These are phyloP conservation scores for Neopelma chrysocephalum DNA, from an alignment of 2,797 vertebrate species.

Conservation along the genomic window DNA sequence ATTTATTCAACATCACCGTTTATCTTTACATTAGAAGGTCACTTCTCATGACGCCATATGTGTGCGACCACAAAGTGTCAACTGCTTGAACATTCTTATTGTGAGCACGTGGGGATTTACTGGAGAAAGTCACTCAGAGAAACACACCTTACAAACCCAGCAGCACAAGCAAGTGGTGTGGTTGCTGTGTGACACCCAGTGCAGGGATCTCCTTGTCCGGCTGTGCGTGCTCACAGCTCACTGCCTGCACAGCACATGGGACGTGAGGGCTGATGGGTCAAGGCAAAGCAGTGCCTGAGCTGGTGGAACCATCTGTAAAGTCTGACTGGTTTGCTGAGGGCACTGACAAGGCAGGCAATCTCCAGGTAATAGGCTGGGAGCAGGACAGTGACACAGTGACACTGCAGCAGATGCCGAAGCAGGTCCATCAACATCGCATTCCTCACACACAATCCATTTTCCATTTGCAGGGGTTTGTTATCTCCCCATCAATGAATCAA, in stretches of 20 bases:
- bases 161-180: not conserved
- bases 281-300: not conserved
- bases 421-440: not conserved
- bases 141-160: not conserved
- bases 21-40: not conserved
- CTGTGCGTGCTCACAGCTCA: not conserved
- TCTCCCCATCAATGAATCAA: conserved; percentile 35
- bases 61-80: not conserved
- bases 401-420: rapidly evolving
- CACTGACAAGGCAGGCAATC: not conserved
- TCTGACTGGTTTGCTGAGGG: not conserved
- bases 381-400: not conserved
- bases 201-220: not conserved
- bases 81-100: not conserved
- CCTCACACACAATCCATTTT: not conserved
- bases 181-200: not conserved
- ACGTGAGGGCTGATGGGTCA: not conserved
- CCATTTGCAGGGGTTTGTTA: conserved; percentile 17
- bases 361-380: not conserved
- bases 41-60: not conserved
- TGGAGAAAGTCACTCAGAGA: not conserved
- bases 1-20: not conserved
- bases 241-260: not conserved
- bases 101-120: not conserved
- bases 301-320: not conserved